phyloP scores from a whole-genome alignment of 2,113 vertebrate genomes.

The Siphamia tubifer region DNA sequence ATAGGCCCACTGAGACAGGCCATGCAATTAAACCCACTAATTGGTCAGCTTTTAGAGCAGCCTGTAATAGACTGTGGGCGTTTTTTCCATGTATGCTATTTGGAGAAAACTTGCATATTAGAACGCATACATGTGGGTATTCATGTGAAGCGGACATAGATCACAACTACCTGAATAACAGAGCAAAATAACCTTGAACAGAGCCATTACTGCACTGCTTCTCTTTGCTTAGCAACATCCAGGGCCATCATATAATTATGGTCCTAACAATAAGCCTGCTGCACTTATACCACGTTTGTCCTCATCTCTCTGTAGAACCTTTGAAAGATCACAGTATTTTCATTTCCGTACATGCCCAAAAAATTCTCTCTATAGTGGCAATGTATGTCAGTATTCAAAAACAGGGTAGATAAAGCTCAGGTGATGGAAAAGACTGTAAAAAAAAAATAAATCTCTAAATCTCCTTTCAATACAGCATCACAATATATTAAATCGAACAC shows the following conservation, averaged over 20 bases:
- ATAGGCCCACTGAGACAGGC: constrained; percentile 29
- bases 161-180: background rate
- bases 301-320: background rate
- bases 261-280: constrained; percentile 23
- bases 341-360: constrained; percentile 31
- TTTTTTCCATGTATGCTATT: constrained; percentile 19
- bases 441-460: constrained; percentile 24
- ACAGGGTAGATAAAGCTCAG: too few relatives aligned
- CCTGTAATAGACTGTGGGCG: constrained; percentile 37
- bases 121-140: background rate
- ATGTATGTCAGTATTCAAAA: too few relatives aligned
- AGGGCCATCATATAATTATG: constrained; percentile 29
- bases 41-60: constrained; percentile 55
- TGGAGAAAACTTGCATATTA: constrained; percentile 12
- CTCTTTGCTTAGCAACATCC: constrained; percentile 48
- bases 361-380: constrained; percentile 5
- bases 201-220: background rate
- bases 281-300: constrained; percentile 16
- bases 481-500: too few relatives aligned
- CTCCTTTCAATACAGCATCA: constrained; percentile 26
- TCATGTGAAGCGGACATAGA: background rate
- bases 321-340: constrained; percentile 16
- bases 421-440: too few relatives aligned
- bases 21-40: constrained; percentile 63
- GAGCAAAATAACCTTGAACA: constrained; percentile 7